Conservation (phyloP, 1,140 invertebrate species). For the Anthonomus grandis region DNA sequence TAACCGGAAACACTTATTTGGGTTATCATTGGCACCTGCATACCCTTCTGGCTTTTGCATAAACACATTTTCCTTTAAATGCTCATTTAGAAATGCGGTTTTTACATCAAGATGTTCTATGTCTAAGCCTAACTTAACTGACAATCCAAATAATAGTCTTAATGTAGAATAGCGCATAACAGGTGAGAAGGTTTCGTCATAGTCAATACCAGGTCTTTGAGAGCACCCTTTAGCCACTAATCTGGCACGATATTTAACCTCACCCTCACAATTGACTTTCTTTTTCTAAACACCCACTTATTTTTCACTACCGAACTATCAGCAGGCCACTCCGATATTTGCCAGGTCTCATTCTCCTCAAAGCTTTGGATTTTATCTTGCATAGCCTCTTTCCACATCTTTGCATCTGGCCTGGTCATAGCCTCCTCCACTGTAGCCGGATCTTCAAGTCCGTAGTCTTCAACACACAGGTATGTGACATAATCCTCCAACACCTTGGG, state of each 20-base stretch:
- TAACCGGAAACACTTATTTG: constrained; percentile 15
- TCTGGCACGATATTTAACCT: constrained; percentile 26
- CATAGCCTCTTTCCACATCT: constrained; percentile 35
- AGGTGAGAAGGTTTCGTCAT: constrained; percentile 43
- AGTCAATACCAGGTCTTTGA: constrained; percentile 50
- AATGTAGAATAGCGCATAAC: constrained; percentile 38
- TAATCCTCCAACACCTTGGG: no score
- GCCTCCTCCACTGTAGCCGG: constrained; percentile 1
- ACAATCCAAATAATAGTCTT: constrained; percentile 30
- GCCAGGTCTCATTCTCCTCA: no score
- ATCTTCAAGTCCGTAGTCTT: no score
- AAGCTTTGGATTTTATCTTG: constrained; percentile 38
- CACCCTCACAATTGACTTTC: constrained; percentile 12
- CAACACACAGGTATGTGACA: no score
- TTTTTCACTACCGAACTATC: background rate
- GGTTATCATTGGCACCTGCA: constrained; percentile 18
- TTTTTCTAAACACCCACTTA: constrained; percentile 25
- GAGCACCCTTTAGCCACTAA: constrained; percentile 48
- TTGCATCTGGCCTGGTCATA: constrained; percentile 19
- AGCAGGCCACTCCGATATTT: constrained; percentile 25
- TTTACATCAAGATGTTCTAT: constrained; percentile 41
- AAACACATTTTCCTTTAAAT: constrained; percentile 48
- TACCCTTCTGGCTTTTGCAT: constrained; percentile 48
- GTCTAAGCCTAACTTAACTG: constrained; percentile 16
- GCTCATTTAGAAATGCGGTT: constrained; percentile 49